A percentile compares a stretch with the other conserved stretches of the same genome.
Conservation (phyloP, 2,888 invertebrate genomes). For the Callyntrura guangdongensis region DNA sequence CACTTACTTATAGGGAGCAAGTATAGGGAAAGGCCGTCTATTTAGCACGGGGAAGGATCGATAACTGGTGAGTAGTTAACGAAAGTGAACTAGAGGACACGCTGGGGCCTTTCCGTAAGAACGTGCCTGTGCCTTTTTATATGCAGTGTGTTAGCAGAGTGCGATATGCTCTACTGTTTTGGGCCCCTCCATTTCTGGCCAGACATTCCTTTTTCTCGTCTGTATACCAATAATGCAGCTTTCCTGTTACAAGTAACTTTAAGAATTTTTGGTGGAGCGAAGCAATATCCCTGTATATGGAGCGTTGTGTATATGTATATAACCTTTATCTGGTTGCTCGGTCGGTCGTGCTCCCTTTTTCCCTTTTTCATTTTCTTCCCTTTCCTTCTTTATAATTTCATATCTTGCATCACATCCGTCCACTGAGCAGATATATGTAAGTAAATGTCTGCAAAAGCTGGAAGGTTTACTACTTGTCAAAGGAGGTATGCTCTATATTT, state of each 20-base stretch:
- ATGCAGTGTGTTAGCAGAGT: slow-evolving; percentile 36
- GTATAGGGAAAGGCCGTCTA: slow-evolving; percentile 32
- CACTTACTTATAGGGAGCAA: neutral
- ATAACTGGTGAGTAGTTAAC: slow-evolving; percentile 72
- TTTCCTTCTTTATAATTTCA: slow-evolving; percentile 55
- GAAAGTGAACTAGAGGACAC: slow-evolving; percentile 77
- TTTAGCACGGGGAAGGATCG: slow-evolving; percentile 69
- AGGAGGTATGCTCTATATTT: slow-evolving; percentile 37
- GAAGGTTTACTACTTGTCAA: slow-evolving; percentile 58
- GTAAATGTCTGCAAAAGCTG: slow-evolving; percentile 24
- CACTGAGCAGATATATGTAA: slow-evolving; percentile 22
- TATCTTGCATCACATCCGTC: slow-evolving; percentile 54
- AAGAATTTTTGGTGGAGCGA: slow-evolving; percentile 7
- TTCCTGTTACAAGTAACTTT: slow-evolving; percentile 10
- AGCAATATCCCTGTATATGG: neutral
- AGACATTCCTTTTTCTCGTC: slow-evolving; percentile 50
- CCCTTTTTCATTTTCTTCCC: slow-evolving; percentile 61
- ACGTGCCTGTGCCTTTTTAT: slow-evolving; percentile 20
- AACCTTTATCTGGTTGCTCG: slow-evolving; percentile 51
- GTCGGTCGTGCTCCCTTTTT: slow-evolving; percentile 59
- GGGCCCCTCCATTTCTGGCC: slow-evolving; percentile 11
- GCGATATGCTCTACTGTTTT: slow-evolving; percentile 21
- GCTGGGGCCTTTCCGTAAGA: slow-evolving; percentile 71
- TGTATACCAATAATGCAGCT: neutral
- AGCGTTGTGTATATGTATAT: neutral